A percentile compares a stretch with the other conserved stretches of the same genome.
Evolutionary conservation across 2,797 vertebrate species (phyloP).

Genomic region (Hydrophis major): DNA sequence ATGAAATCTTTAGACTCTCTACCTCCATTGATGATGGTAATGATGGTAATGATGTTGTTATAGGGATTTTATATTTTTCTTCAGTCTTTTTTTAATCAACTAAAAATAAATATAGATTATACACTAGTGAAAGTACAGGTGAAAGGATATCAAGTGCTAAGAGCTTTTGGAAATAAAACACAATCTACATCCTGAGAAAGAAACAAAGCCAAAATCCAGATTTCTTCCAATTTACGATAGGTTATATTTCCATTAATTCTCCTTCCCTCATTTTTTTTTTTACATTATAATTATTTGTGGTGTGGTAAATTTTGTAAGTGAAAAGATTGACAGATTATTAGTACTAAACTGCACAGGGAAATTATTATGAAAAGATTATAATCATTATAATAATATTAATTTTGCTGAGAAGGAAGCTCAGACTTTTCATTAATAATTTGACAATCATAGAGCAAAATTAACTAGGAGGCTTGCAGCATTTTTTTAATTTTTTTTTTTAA

Average conservation of each 20-base stretch:
- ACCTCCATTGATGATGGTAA: not conserved
- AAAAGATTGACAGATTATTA: conserved; percentile 18
- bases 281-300: conserved; percentile 1
- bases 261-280: not conserved
- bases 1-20: not conserved
- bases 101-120: not conserved
- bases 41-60: not conserved
- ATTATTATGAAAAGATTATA: conserved; percentile 26
- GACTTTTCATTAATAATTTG: conserved; percentile 4
- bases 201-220: not conserved
- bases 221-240: not conserved
- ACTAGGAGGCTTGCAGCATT: not conserved
- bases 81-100: not conserved
- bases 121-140: not conserved
- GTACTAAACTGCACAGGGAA: not conserved
- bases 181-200: not conserved
- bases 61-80: not conserved
- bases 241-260: not conserved
- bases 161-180: not conserved
- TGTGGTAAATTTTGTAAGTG: not conserved
- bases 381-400: conserved; percentile 16
- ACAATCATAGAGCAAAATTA: not conserved
- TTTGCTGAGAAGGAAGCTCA: conserved; percentile 2
- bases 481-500: not conserved
- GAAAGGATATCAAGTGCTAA: not conserved